Percentiles rank a stretch among this genome's conserved stretches.
Conservation (phyloP, 92 coral and sea anemone species). For the Phenganax subtilis region DNA sequence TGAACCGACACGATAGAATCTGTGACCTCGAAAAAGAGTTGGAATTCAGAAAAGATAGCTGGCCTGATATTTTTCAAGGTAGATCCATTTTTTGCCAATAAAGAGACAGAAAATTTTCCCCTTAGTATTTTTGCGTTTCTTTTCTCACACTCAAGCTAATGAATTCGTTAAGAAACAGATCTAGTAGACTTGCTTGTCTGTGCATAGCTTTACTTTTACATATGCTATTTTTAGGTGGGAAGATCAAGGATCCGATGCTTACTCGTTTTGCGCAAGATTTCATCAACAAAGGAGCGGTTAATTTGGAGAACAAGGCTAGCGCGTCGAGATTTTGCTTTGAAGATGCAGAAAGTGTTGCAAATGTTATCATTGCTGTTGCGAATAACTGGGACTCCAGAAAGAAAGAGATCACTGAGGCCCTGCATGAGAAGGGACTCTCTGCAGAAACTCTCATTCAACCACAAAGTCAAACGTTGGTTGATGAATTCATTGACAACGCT, state of each 20-base stretch:
- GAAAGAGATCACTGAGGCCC: conserved; percentile 56
- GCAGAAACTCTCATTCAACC: conserved; percentile 63
- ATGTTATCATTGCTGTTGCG: conserved; percentile 83
- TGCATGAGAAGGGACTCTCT: conserved; percentile 61
- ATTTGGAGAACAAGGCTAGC: conserved; percentile 74
- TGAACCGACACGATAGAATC: conserved; percentile 82
- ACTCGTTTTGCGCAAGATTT: conserved; percentile 86
- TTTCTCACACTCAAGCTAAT: too few species aligned
- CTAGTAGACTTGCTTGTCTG: too few species aligned
- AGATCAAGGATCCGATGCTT: conserved; percentile 72
- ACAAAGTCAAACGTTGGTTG: conserved; percentile 78
- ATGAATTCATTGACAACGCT: conserved; percentile 86
- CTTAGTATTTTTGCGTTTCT: too few species aligned
- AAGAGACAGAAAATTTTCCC: too few species aligned
- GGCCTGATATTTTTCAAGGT: conserved; percentile 92
- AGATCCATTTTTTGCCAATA: background rate
- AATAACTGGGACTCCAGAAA: conserved; percentile 77
- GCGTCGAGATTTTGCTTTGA: conserved; percentile 70
- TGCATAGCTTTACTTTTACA: too few species aligned
- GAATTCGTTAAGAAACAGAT: too few species aligned
- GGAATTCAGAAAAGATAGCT: conserved; percentile 53
- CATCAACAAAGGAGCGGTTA: conserved; percentile 89
- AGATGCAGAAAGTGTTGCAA: conserved; percentile 75
- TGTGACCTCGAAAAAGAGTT: conserved; percentile 73
- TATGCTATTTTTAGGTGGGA: too few species aligned